Evolutionary conservation across 2,797 vertebrate species (phyloP).

Genomic region (Epinephelus coioides): DNA sequence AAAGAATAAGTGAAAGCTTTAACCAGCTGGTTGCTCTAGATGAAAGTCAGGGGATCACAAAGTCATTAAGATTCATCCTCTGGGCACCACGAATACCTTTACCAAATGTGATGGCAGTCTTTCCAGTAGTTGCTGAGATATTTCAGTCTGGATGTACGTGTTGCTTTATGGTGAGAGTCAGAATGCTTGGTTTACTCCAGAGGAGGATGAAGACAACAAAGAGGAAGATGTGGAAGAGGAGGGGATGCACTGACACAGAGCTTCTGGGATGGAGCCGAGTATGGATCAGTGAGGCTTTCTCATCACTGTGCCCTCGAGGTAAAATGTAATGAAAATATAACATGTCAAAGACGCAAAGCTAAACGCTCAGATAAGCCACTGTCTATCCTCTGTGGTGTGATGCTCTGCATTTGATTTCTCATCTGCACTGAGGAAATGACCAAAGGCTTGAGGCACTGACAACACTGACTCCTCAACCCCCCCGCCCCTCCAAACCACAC

Average conservation of each 20-base stretch:
- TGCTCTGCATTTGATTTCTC: conserved; percentile 51
- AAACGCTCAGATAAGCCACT: conserved; percentile 51
- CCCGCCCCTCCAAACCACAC: conserved; percentile 18
- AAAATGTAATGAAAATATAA: conserved; percentile 47
- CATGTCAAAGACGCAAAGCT: conserved; percentile 51
- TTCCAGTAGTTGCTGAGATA: background rate
- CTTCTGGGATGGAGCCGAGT: conserved; percentile 7
- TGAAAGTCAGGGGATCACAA: background rate
- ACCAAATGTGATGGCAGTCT: background rate
- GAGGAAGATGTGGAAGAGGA: background rate
- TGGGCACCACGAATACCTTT: too few relatives aligned
- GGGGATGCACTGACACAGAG: conserved; percentile 16
- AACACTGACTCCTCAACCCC: conserved; percentile 37
- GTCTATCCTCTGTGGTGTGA: conserved; percentile 39
- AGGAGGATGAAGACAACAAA: background rate
- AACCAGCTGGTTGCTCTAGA: background rate
- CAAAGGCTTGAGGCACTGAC: conserved; percentile 72
- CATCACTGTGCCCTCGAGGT: conserved; percentile 47
- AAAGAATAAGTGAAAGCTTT: background rate
- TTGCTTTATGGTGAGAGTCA: background rate
- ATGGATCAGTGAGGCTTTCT: conserved; percentile 47
- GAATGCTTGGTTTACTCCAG: background rate
- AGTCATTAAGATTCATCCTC: background rate
- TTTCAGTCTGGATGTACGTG: background rate
- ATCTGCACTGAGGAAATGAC: conserved; percentile 61